Evolutionary conservation across 1,140 invertebrate genomes (phyloP).

Genomic region (Meloidogyne hapla): DNA sequence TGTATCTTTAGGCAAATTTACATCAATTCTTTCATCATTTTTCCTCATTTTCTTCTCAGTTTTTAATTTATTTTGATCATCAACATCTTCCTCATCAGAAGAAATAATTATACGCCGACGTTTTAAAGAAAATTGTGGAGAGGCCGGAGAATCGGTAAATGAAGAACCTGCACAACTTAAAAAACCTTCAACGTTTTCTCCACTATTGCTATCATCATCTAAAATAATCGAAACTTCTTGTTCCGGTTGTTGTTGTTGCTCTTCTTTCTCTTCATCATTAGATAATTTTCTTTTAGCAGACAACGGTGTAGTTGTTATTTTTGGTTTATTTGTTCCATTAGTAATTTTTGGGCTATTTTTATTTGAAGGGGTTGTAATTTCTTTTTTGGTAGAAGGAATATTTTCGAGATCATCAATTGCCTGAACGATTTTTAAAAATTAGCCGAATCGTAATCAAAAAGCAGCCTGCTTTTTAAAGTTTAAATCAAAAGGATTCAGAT

Average conservation of each 20-base stretch:
- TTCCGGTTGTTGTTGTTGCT: not conserved
- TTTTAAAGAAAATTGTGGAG: constrained; percentile 32
- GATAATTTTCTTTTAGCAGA: not conserved
- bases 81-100: constrained; percentile 51
- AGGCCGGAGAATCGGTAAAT: constrained; percentile 6
- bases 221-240: constrained; percentile 11
- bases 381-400: not conserved
- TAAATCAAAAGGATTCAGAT: too few species aligned
- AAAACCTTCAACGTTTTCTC: constrained; percentile 18
- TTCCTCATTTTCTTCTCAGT: not conserved
- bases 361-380: not conserved
- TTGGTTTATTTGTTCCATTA: not conserved
- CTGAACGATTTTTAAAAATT: too few species aligned
- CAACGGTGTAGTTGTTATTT: not conserved
- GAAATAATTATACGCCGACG: constrained; percentile 41
- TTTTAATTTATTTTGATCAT: not conserved
- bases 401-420: not conserved
- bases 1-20: constrained; percentile 23
- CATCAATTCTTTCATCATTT: not conserved
- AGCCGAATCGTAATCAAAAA: too few species aligned
- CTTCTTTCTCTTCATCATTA: not conserved
- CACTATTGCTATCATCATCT: constrained; percentile 10
- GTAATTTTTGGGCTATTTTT: not conserved
- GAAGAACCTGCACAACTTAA: constrained; percentile 11
- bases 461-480: too few species aligned